A percentile compares a stretch with the other conserved stretches of the same genome.
Conservation (phyloP, 1,140 invertebrate species). For the Drosophila gunungcola region DNA sequence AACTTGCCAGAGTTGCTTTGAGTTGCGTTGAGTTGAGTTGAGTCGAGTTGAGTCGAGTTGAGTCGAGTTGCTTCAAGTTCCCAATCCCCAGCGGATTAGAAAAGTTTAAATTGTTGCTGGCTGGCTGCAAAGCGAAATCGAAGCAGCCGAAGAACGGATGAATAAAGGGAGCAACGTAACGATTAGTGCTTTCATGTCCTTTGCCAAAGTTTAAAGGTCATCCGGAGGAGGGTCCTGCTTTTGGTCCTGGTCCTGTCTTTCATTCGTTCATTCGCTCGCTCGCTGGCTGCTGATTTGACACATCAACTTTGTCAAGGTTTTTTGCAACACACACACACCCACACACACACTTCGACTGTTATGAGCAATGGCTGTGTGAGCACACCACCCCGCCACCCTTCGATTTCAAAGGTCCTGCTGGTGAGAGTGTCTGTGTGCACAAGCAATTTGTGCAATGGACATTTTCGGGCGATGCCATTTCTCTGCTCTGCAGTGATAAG, state of each 20-base stretch:
- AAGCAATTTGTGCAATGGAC: constrained; percentile 81
- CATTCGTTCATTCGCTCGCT: not conserved
- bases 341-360: constrained; percentile 66
- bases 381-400: not conserved
- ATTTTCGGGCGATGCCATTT: constrained; percentile 61
- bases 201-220: constrained; percentile 84
- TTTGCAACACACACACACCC: constrained; percentile 59
- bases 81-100: constrained; percentile 82
- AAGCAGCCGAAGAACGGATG: constrained; percentile 66
- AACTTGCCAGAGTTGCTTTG: constrained; percentile 42
- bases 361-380: constrained; percentile 66
- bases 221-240: constrained; percentile 43
- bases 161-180: constrained; percentile 83
- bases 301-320: constrained; percentile 83
- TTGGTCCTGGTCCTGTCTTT: too few relatives aligned
- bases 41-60: constrained; percentile 46
- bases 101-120: constrained; percentile 83
- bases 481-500: constrained; percentile 71
- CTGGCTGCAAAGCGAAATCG: constrained; percentile 64
- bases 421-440: constrained; percentile 47
- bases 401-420: constrained; percentile 3
- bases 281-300: constrained; percentile 77
- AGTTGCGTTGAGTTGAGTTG: not conserved
- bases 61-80: constrained; percentile 73
- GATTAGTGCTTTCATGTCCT: constrained; percentile 84